Evolutionary conservation across 2,113 vertebrate genomes (phyloP).

Genomic region (Pygoscelis adeliae): DNA sequence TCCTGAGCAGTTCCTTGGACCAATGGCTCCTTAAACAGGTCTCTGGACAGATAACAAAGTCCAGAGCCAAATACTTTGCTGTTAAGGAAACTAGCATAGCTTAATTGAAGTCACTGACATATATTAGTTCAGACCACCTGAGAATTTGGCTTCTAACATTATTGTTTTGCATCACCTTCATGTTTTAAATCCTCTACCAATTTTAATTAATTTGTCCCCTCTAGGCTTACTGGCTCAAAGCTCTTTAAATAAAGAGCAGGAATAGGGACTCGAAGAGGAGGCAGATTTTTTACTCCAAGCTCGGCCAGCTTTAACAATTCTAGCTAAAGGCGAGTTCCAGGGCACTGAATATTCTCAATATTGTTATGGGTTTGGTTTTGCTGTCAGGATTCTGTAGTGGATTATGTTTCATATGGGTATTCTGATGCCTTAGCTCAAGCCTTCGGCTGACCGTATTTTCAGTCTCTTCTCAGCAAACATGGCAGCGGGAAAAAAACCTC

Average conservation of each 20-base stretch:
- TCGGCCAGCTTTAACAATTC: background rate
- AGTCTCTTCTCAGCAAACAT: background rate
- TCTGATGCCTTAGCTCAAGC: background rate
- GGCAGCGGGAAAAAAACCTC: accelerated
- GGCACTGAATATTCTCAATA: background rate
- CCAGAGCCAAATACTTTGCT: background rate
- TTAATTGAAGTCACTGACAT: background rate
- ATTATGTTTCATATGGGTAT: background rate
- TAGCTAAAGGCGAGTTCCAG: background rate
- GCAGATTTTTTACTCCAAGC: background rate
- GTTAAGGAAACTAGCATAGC: background rate
- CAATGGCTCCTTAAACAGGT: background rate
- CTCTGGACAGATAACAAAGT: background rate
- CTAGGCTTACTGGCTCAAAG: background rate
- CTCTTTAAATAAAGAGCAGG: background rate
- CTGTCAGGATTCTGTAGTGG: background rate
- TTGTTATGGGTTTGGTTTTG: background rate
- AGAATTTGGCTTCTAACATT: background rate
- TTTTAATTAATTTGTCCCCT: background rate
- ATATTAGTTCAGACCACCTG: background rate
- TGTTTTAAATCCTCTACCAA: background rate
- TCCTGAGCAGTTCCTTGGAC: background rate
- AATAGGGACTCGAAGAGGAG: background rate
- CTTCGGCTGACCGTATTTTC: background rate
- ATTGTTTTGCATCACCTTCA: background rate